Base-by-base conservation (phyloP, 2,888 invertebrate species). In the Acronicta aceris region DNA sequence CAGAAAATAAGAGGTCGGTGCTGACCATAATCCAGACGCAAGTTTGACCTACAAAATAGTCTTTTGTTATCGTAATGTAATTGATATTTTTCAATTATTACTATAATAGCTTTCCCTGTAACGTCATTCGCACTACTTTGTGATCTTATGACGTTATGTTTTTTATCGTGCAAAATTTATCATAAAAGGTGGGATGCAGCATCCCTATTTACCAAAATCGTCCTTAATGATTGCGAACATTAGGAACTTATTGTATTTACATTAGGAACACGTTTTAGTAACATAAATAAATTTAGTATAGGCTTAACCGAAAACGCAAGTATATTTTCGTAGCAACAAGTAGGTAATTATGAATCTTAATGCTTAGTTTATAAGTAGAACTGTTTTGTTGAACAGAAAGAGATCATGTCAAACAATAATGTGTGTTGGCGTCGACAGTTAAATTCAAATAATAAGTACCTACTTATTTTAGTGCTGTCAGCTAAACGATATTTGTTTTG, bases 1-100 rank as follows among this genome's bases (percentile, higher is more conserved):
- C 90, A 2, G 92, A 89, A 74, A 94, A 92, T 38, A 94, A 75
- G 43, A 94, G 84, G 74, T 94, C 94, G 2, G 94, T 90, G 59
- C 88, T 76, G 13, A 91, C 86, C 91, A 91, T 93, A 60, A 92
- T 90, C 88, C 89, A 92, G n/a, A 92, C 92, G 63, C 91, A 91
- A 10, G 89, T 91, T 77, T 89, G 89, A 61, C 93, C 92, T 93
- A 65, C 48, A 66, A 74, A 65, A 51, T 50, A n/a, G 33, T 10
- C 13, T 50, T 48, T 64, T 54, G 36, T 41, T n/a, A 47, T 51
- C 21, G n/a, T 47, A 43, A 43, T 36, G 16, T 41, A 21, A 21
- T 21, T 21, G 16, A 30, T 42, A 33, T 49, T 45, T 36, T 57
- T 43, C 36, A 47, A 33, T 59, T 13, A 52, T 53, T 10, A 41